Evolutionary conservation across 1,140 invertebrate species (phyloP).

Genomic region (Andrena cerasifolii): DNA sequence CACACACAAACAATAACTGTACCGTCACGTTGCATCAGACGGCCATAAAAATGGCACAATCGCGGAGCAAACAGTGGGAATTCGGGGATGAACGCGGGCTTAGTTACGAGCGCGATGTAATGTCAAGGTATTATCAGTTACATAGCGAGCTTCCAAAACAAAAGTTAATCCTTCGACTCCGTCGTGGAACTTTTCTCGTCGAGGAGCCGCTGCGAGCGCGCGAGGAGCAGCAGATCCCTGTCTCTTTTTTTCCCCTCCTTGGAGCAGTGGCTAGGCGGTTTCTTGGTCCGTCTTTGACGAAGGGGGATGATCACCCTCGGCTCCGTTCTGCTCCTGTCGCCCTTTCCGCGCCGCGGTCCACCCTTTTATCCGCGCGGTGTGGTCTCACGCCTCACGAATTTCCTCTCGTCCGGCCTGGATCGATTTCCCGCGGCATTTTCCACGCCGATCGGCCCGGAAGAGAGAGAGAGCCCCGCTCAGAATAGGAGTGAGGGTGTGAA

Average conservation of each 20-base stretch:
- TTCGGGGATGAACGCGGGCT: too few relatives aligned
- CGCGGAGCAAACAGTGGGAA: too few relatives aligned
- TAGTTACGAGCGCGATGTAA: too few relatives aligned
- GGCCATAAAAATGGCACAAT: too few relatives aligned
- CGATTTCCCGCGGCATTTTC: conserved; percentile 76
- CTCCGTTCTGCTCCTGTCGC: conserved; percentile 22
- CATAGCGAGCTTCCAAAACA: too few relatives aligned
- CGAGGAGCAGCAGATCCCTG: conserved; percentile 13
- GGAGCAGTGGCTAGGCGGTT: conserved; percentile 52
- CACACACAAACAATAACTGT: too few relatives aligned
- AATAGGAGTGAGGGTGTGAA: conserved; percentile 34
- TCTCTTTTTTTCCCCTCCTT: conserved; percentile 53
- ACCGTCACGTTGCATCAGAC: too few relatives aligned
- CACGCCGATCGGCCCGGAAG: conserved; percentile 78
- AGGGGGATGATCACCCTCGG: conserved; percentile 60
- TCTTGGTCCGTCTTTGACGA: conserved; percentile 66
- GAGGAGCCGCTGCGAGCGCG: neutral
- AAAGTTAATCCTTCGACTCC: too few relatives aligned
- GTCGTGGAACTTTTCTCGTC: too few relatives aligned
- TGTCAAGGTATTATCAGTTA: too few relatives aligned
- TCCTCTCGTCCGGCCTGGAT: conserved; percentile 64
- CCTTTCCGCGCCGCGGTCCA: conserved; percentile 61
- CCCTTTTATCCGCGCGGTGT: conserved; percentile 62
- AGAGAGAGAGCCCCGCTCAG: conserved; percentile 50
- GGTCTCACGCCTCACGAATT: conserved; percentile 72